A percentile compares a stretch with the other conserved stretches of the same genome.
Evolutionary conservation across 2,888 invertebrate genomes (phyloP).

Genomic region (Drosophila infuscata): DNA sequence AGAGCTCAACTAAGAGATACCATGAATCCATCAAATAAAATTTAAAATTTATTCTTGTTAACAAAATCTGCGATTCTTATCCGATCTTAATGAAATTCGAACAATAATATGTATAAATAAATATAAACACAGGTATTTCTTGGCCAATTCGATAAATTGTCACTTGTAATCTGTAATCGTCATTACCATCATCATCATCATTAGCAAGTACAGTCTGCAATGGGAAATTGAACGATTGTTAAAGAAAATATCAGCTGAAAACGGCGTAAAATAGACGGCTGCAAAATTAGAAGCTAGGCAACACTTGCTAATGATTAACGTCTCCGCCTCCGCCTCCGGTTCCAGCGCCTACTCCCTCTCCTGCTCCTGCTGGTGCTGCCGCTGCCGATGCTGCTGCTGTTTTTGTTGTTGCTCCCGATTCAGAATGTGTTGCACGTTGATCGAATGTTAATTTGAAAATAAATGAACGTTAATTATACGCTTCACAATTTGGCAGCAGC

Average conservation of each 20-base stretch:
- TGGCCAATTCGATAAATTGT: background rate
- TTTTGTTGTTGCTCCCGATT: slow-evolving; percentile 14
- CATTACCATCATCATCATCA: background rate
- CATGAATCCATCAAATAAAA: background rate
- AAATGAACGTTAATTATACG: slow-evolving; percentile 82
- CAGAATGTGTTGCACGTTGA: slow-evolving; percentile 35
- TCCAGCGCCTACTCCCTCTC: background rate
- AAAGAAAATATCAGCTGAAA: slow-evolving; percentile 23
- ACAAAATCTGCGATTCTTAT: background rate
- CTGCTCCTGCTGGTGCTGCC: background rate
- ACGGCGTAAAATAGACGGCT: slow-evolving; percentile 51
- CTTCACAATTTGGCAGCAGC: slow-evolving; percentile 41
- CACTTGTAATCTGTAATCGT: background rate
- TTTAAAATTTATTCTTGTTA: background rate
- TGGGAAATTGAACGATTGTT: slow-evolving; percentile 1
- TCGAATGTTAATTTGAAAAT: slow-evolving; percentile 81
- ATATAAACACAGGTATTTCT: background rate
- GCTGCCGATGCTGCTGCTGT: background rate
- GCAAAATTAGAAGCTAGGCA: slow-evolving; percentile 41
- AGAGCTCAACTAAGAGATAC: background rate
- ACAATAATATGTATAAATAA: background rate
- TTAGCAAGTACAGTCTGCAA: background rate
- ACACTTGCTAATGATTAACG: slow-evolving; percentile 51
- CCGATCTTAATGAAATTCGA: background rate
- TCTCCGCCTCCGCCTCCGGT: slow-evolving; percentile 13